These are phyloP conservation scores for Brachyopa scutellaris DNA, from an alignment of 2,888 invertebrate species.

Conservation along the genomic window DNA sequence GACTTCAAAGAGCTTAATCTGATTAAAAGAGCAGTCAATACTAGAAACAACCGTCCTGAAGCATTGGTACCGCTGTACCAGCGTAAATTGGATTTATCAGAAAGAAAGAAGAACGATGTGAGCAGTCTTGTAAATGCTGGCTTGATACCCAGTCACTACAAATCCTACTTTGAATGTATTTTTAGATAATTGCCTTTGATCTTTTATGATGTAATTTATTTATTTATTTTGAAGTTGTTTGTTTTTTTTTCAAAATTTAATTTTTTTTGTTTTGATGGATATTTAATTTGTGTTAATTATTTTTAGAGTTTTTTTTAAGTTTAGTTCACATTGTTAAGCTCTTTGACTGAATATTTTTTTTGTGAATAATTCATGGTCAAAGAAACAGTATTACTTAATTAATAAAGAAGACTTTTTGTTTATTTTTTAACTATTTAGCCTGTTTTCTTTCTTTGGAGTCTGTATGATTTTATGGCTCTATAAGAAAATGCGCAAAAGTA, in stretches of 20 bases:
- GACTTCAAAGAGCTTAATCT: neutral
- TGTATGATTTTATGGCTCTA: neutral
- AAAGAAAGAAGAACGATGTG: conserved; percentile 2
- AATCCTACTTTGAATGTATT: no score
- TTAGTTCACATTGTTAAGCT: neutral
- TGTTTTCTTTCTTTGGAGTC: neutral
- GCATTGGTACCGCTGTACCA: neutral
- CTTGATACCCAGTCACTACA: no score
- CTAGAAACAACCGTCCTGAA: neutral
- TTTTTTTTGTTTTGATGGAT: neutral
- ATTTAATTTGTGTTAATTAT: neutral
- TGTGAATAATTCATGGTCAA: neutral
- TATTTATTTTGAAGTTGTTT: neutral
- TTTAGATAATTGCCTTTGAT: no score
- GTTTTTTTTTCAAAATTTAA: no score
- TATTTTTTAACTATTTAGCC: no score
- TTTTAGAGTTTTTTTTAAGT: neutral
- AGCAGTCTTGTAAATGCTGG: no score
- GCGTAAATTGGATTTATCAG: neutral
- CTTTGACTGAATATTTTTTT: no score
- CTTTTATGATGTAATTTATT: no score
- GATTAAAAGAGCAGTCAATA: neutral
- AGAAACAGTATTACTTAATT: neutral
- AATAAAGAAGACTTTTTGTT: neutral
- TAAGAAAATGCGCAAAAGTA: no score